Conservation (phyloP, 2,888 invertebrate species). For the Sturmia bella region DNA sequence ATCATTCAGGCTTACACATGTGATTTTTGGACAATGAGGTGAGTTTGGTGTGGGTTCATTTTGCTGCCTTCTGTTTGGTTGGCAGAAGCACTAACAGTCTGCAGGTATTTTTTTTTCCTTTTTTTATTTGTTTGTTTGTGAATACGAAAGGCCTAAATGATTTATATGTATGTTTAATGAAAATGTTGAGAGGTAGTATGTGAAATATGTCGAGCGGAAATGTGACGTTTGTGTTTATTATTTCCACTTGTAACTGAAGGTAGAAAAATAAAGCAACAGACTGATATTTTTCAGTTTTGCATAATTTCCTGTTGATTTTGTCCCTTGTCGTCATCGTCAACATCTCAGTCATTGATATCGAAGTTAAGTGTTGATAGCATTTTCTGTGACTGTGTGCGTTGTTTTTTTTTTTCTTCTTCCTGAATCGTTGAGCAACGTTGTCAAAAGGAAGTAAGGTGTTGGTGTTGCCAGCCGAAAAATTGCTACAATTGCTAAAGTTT, state of each 20-base stretch:
- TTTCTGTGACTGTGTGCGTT: constrained; percentile 60
- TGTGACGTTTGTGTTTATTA: constrained; percentile 75
- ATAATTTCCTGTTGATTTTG: constrained; percentile 80
- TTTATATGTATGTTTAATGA: constrained; percentile 47
- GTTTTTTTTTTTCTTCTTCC: constrained; percentile 27
- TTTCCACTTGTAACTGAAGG: constrained; percentile 63
- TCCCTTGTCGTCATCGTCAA: constrained; percentile 60
- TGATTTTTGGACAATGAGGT: not conserved
- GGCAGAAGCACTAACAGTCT: constrained; percentile 48
- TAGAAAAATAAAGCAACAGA: constrained; percentile 46
- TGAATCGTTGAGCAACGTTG: constrained; percentile 1
- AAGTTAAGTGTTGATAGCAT: constrained; percentile 72
- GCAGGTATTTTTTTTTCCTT: constrained; percentile 9
- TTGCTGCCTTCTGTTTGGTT: constrained; percentile 12
- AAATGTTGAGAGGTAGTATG: constrained; percentile 27
- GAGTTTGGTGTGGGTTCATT: constrained; percentile 1
- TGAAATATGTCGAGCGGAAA: constrained; percentile 71
- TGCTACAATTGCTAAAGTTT: not conserved
- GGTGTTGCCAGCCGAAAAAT: constrained; percentile 29
- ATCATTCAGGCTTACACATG: constrained; percentile 78
- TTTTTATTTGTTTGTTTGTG: constrained; percentile 1
- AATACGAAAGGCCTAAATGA: constrained; percentile 45
- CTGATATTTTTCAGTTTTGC: constrained; percentile 75
- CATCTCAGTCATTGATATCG: constrained; percentile 74
- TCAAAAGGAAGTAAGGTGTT: constrained; percentile 33